A percentile compares a stretch with the other conserved stretches of the same genome.
These are phyloP conservation scores for Thymelicus sylvestris DNA, from an alignment of 2,888 invertebrate genomes.

Conservation along the genomic window DNA sequence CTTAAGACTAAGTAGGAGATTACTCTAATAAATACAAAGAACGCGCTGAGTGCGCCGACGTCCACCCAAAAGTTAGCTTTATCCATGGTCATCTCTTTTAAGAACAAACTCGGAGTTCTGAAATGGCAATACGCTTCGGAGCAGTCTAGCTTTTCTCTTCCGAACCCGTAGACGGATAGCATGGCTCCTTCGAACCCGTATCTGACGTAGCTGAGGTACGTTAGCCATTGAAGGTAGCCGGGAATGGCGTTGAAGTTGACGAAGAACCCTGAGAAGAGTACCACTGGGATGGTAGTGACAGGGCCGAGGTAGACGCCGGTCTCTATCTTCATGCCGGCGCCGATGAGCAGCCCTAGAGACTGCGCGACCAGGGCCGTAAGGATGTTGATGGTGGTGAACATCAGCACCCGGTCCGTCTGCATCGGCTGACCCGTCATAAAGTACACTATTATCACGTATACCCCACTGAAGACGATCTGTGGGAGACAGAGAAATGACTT, in stretches of 20 bases:
- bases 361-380: conserved; percentile 96
- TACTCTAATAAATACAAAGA: conserved; percentile 91
- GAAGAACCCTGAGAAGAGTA: conserved; percentile 97
- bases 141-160: conserved; percentile 92
- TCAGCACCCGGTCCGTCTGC: conserved; percentile 91
- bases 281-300: conserved; percentile 95
- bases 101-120: conserved; percentile 91
- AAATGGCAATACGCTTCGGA: conserved; percentile 93
- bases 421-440: conserved; percentile 98
- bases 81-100: conserved; percentile 94
- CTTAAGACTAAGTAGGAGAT: conserved; percentile 93
- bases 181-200: conserved; percentile 97
- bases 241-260: conserved; percentile 97
- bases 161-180: conserved; percentile 95
- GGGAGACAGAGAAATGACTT: not conserved
- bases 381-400: conserved; percentile 90
- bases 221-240: conserved; percentile 93
- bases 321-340: conserved; percentile 95
- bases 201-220: conserved; percentile 94
- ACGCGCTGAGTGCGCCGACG: conserved; percentile 91
- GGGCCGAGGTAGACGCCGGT: conserved; percentile 92
- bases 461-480: conserved; percentile 93
- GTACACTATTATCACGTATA: conserved; percentile 96
- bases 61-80: conserved; percentile 92
- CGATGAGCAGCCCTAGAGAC: conserved; percentile 95